These are phyloP conservation scores for Nephrotoma flavescens DNA, from an alignment of 2,888 invertebrate genomes.

Conservation along the genomic window DNA sequence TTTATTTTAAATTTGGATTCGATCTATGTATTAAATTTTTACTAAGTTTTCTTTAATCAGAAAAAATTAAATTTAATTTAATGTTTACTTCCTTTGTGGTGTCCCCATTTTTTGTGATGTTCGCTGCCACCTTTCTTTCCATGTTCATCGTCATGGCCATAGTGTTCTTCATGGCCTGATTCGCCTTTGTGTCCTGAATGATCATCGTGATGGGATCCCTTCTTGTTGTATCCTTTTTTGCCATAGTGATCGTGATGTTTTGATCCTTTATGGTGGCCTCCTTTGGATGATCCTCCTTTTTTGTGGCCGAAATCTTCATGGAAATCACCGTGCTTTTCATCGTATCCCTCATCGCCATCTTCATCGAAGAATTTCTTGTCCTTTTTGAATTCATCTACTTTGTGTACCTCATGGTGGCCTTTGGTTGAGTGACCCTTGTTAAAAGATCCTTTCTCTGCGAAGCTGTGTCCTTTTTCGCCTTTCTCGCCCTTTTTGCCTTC, in stretches of 20 bases:
- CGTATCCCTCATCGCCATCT: slow-evolving; percentile 65
- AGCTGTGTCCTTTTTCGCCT: slow-evolving; percentile 35
- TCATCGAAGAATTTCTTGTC: slow-evolving; percentile 78
- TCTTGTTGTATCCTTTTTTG: slow-evolving; percentile 65
- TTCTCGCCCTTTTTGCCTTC: slow-evolving; percentile 37
- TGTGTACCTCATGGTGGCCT: slow-evolving; percentile 73
- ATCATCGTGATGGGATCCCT: slow-evolving; percentile 65
- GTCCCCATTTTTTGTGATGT: slow-evolving; percentile 66
- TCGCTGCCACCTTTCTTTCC: slow-evolving; percentile 69
- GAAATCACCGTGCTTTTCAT: slow-evolving; percentile 66
- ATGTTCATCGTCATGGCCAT: slow-evolving; percentile 56
- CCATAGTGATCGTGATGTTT: slow-evolving; percentile 65
- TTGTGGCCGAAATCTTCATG: slow-evolving; percentile 69
- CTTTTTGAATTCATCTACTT: slow-evolving; percentile 72
- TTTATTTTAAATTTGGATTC: background rate
- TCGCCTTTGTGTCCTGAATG: slow-evolving; percentile 66
- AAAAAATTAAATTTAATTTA: background rate
- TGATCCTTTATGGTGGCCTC: slow-evolving; percentile 63
- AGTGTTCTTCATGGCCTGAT: slow-evolving; percentile 62
- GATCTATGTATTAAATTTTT: background rate
- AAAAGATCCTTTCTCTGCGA: slow-evolving; percentile 45
- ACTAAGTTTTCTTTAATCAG: background rate
- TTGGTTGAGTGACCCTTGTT: slow-evolving; percentile 77
- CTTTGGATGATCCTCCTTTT: slow-evolving; percentile 67
- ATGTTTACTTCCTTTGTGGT: slow-evolving; percentile 34